Percentiles rank a stretch among this genome's conserved stretches.
These are phyloP conservation scores for Pseudorhombus dupliciocellatus DNA, from an alignment of 2,113 vertebrate genomes.

Conservation along the genomic window DNA sequence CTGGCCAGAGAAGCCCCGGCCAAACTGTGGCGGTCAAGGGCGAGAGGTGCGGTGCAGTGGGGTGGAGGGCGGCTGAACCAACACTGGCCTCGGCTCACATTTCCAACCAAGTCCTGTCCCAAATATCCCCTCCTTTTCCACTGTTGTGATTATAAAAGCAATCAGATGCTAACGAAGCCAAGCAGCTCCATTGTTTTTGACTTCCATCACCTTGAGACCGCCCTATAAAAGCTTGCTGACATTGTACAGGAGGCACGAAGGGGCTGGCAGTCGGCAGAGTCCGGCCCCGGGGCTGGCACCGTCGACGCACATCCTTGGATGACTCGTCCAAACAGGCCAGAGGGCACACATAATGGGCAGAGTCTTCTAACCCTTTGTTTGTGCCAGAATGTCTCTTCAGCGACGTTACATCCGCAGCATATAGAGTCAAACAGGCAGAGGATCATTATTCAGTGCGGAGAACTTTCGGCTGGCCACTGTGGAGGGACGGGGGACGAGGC, in stretches of 20 bases:
- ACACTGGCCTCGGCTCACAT: slow-evolving; percentile 1
- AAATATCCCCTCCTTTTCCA: background rate
- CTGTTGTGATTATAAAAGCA: no score
- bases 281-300: slow-evolving; percentile 64
- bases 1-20: slow-evolving; percentile 59
- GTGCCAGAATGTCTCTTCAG: slow-evolving; percentile 71
- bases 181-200: background rate
- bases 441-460: slow-evolving; percentile 31
- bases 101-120: background rate
- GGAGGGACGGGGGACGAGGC: slow-evolving; percentile 3
- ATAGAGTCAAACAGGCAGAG: slow-evolving; percentile 48
- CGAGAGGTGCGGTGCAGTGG: slow-evolving; percentile 28
- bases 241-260: slow-evolving; percentile 50
- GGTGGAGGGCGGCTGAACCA: slow-evolving; percentile 27
- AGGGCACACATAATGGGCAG: slow-evolving; percentile 74
- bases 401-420: slow-evolving; percentile 50
- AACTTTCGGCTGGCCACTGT: slow-evolving; percentile 52
- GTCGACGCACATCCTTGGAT: slow-evolving; percentile 64
- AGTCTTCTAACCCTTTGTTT: slow-evolving; percentile 64
- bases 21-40: slow-evolving; percentile 65
- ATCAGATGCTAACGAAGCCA: no score
- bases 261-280: slow-evolving; percentile 63
- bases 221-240: slow-evolving; percentile 32
- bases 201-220: slow-evolving; percentile 1
- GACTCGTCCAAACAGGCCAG: slow-evolving; percentile 69